Conservation (phyloP, 1,140 invertebrate species). For the Homalodisca vitripennis region DNA sequence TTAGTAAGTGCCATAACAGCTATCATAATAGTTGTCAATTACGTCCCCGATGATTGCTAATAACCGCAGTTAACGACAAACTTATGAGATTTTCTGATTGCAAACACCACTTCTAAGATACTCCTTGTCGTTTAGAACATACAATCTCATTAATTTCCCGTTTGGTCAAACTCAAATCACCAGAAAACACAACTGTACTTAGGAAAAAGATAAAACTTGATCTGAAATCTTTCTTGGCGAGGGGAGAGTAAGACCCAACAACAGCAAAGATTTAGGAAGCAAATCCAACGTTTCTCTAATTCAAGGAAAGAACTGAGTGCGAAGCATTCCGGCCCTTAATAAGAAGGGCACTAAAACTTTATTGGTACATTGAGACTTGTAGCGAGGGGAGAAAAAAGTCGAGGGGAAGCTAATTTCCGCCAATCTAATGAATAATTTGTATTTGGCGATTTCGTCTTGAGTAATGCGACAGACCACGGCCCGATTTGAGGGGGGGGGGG, state of each 20-base stretch:
- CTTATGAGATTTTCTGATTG: too few relatives aligned
- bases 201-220: too few relatives aligned
- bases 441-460: constrained; percentile 26
- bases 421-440: constrained; percentile 34
- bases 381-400: constrained; percentile 19
- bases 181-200: too few relatives aligned
- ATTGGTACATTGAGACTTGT: constrained; percentile 30
- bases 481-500: not conserved
- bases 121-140: too few relatives aligned
- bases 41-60: too few relatives aligned
- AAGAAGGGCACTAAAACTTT: constrained; percentile 30
- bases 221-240: too few relatives aligned
- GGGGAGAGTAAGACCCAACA: constrained; percentile 1
- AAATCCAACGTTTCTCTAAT: constrained; percentile 26
- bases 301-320: constrained; percentile 18
- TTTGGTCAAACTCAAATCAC: too few relatives aligned
- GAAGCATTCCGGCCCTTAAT: constrained; percentile 20
- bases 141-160: too few relatives aligned
- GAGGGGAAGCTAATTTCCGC: constrained; percentile 30
- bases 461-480: constrained; percentile 21
- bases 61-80: too few relatives aligned
- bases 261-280: constrained; percentile 17
- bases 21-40: too few relatives aligned
- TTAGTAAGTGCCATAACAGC: too few relatives aligned
- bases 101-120: too few relatives aligned